Evolutionary conservation across 2,113 vertebrate genomes (phyloP).

Genomic region (Jacana jacana): DNA sequence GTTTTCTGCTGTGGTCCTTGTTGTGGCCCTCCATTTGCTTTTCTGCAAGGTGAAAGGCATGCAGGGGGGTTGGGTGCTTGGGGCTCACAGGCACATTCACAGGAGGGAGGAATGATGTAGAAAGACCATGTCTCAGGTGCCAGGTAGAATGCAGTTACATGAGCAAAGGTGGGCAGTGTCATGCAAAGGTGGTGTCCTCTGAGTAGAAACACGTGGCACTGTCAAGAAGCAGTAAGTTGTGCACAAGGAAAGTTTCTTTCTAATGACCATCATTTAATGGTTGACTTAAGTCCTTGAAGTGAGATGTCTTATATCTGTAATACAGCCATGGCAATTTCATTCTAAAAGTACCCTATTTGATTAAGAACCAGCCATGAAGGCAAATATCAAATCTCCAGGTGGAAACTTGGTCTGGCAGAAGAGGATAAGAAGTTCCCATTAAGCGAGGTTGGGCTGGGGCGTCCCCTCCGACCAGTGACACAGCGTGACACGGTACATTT

Average conservation of each 20-base stretch:
- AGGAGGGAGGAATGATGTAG: background rate
- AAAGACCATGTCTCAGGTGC: rapidly evolving
- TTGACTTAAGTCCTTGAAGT: conserved; percentile 55
- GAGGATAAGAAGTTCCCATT: conserved; percentile 11
- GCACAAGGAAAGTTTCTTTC: conserved; percentile 18
- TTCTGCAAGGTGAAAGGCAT: background rate
- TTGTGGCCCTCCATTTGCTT: background rate
- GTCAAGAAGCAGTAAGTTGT: rapidly evolving
- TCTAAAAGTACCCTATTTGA: conserved; percentile 44
- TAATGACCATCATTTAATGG: conserved; percentile 12
- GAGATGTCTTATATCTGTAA: background rate
- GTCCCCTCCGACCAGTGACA: background rate
- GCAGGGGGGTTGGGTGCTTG: rapidly evolving
- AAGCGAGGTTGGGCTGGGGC: rapidly evolving
- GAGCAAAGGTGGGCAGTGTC: background rate
- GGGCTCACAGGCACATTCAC: rapidly evolving
- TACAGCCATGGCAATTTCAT: background rate
- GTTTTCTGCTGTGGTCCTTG: background rate
- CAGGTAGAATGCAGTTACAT: background rate
- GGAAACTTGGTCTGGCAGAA: background rate
- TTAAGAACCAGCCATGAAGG: conserved; percentile 50
- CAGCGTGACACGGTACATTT: background rate
- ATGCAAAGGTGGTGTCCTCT: background rate
- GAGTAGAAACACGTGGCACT: rapidly evolving
- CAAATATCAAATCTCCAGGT: conserved; percentile 48